These are phyloP conservation scores for Parazoanthus atlanticus DNA, from an alignment of 92 coral and sea anemone genomes.

Conservation along the genomic window DNA sequence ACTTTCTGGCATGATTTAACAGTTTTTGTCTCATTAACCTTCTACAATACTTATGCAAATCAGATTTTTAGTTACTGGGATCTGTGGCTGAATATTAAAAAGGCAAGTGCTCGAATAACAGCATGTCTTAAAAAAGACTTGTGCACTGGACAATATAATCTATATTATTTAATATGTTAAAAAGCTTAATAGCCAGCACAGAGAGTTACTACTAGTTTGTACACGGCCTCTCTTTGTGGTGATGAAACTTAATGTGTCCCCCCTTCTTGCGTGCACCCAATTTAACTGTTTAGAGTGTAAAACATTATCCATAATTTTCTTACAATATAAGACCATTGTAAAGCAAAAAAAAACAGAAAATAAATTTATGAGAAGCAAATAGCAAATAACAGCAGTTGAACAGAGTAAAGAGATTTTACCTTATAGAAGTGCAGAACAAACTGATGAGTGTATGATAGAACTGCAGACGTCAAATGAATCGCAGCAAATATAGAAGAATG, in stretches of 20 bases:
- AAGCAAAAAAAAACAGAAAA: not conserved
- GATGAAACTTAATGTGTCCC: not conserved
- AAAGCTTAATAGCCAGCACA: not conserved
- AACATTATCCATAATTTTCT: not conserved
- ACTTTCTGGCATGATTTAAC: too few species aligned
- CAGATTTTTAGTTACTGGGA: not conserved
- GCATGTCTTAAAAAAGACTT: not conserved
- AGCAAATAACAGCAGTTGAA: not conserved
- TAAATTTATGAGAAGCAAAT: not conserved
- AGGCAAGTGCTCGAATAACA: not conserved
- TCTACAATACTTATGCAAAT: constrained; percentile 2
- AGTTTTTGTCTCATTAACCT: not conserved
- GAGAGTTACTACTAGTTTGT: too few species aligned
- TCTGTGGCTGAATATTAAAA: not conserved
- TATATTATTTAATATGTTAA: not conserved
- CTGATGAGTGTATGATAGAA: too few species aligned
- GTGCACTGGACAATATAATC: not conserved
- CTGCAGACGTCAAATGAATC: too few species aligned
- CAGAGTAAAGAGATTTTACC: constrained; percentile 9
- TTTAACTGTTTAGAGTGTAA: not conserved
- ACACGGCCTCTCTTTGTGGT: not conserved
- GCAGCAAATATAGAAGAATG: not conserved
- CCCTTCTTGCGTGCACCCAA: not conserved
- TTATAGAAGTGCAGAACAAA: not conserved
- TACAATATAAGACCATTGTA: not conserved